phyloP scores from a whole-genome alignment of 2,113 vertebrate genomes.

The Morone saxatilis region DNA sequence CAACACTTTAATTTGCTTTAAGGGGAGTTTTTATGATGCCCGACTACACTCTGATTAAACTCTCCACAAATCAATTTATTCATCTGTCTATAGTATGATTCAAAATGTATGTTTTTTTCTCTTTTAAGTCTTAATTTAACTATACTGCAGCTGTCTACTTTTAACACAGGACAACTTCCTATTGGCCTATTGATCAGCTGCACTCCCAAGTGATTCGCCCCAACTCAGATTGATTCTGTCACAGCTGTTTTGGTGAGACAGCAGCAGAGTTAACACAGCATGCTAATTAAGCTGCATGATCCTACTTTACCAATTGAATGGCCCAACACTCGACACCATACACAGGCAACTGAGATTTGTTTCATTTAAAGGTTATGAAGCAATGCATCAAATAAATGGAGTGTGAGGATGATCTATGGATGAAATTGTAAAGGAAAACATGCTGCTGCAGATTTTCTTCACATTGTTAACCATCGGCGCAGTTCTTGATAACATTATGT shows the following conservation, averaged over 20 bases:
- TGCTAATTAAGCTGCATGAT: slow-evolving; percentile 61
- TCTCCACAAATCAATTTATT: slow-evolving; percentile 31
- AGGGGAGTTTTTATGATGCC: slow-evolving; percentile 1
- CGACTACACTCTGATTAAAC: slow-evolving; percentile 26
- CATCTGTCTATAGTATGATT: slow-evolving; percentile 44
- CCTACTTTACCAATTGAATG: slow-evolving; percentile 23
- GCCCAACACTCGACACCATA: slow-evolving; percentile 2
- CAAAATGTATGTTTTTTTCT: slow-evolving; percentile 43
- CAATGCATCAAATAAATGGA: not conserved
- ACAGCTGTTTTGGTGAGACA: slow-evolving; percentile 71
- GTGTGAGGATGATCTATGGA: not conserved
- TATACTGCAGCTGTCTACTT: slow-evolving; percentile 53
- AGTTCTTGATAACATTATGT: not conserved
- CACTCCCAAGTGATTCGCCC: slow-evolving; percentile 58
- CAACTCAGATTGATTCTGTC: slow-evolving; percentile 75
- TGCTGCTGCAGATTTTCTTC: not conserved
- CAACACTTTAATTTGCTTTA: not conserved
- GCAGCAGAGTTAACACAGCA: slow-evolving; percentile 59
- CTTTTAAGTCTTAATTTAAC: slow-evolving; percentile 44
- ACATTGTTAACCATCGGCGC: not conserved
- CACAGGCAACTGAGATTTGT: not conserved
- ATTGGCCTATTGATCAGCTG: slow-evolving; percentile 74
- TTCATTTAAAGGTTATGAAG: not conserved
- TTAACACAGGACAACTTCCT: slow-evolving; percentile 55
- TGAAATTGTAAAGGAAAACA: not conserved